phyloP scores from a whole-genome alignment of 2,113 vertebrate species.

The Podarcis muralis region DNA sequence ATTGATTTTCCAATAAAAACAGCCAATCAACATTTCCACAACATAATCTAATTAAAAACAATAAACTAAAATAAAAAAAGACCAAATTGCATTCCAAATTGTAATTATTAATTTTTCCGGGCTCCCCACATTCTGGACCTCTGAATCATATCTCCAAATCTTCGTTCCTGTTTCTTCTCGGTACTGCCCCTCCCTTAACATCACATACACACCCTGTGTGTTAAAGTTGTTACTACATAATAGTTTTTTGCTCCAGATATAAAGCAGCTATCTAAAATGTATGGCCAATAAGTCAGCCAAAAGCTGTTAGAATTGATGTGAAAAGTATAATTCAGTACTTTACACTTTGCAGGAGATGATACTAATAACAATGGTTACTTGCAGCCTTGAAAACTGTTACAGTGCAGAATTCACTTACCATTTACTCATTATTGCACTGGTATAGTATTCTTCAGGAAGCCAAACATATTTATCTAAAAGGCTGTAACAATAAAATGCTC shows the following conservation, averaged over 20 bases:
- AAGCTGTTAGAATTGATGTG: not conserved
- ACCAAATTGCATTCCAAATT: too few relatives aligned
- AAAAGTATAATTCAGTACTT: not conserved
- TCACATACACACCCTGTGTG: too few relatives aligned
- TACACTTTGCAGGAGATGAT: not conserved
- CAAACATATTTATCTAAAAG: constrained; percentile 32
- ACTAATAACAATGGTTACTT: not conserved
- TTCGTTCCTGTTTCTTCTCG: too few relatives aligned
- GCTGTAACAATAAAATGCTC: not conserved
- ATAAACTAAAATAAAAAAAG: too few relatives aligned
- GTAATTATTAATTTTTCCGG: too few relatives aligned
- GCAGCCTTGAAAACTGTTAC: constrained; percentile 30
- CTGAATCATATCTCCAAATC: too few relatives aligned
- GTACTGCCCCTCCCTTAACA: too few relatives aligned
- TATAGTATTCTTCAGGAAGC: constrained; percentile 29
- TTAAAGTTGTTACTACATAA: too few relatives aligned
- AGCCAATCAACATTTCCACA: too few relatives aligned
- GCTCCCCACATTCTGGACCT: too few relatives aligned
- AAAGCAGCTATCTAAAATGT: not conserved
- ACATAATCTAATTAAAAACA: too few relatives aligned
- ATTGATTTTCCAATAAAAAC: too few relatives aligned
- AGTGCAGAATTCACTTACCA: not conserved
- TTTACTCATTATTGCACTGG: not conserved
- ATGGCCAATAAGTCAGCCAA: not conserved
- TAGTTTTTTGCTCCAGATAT: not conserved